These are phyloP conservation scores for Serranus cabrilla DNA, from an alignment of 2,797 vertebrate genomes.

Conservation along the genomic window DNA sequence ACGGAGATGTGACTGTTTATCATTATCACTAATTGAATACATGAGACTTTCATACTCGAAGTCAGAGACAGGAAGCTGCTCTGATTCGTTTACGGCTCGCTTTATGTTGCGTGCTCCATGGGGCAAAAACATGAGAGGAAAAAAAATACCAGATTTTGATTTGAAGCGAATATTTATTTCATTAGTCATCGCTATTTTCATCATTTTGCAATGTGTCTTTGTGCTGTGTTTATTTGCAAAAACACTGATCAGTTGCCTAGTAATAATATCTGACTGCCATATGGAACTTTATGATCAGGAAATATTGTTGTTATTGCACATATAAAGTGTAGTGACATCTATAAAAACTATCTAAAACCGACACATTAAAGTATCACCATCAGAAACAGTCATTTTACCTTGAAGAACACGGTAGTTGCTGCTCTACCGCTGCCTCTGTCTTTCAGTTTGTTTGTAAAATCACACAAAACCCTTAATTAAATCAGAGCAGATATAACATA, in stretches of 20 bases:
- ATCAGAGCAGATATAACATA: slow-evolving; percentile 49
- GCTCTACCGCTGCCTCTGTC: too few species aligned
- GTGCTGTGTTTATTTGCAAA: slow-evolving; percentile 1
- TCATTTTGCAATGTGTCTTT: neutral
- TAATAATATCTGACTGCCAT: slow-evolving; percentile 6
- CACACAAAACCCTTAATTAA: too few species aligned
- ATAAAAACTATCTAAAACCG: too few species aligned
- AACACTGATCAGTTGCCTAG: neutral
- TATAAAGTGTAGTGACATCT: neutral
- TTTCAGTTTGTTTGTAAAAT: too few species aligned
- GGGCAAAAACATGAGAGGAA: slow-evolving; percentile 8
- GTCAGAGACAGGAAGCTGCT: slow-evolving; percentile 32
- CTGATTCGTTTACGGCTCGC: slow-evolving; percentile 44
- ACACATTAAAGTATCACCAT: too few species aligned
- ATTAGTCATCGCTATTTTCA: neutral
- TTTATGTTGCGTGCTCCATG: slow-evolving; percentile 10
- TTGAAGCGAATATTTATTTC: slow-evolving; percentile 13
- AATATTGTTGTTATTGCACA: neutral
- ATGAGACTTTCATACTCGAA: slow-evolving; percentile 35
- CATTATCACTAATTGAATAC: slow-evolving; percentile 55
- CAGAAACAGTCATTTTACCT: too few species aligned
- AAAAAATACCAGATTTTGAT: slow-evolving; percentile 3
- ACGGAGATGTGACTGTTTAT: slow-evolving; percentile 32
- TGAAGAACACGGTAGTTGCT: too few species aligned
- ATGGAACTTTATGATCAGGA: neutral